Evolutionary conservation across 2,113 vertebrate genomes (phyloP).

Genomic region (Heptranchias perlo): DNA sequence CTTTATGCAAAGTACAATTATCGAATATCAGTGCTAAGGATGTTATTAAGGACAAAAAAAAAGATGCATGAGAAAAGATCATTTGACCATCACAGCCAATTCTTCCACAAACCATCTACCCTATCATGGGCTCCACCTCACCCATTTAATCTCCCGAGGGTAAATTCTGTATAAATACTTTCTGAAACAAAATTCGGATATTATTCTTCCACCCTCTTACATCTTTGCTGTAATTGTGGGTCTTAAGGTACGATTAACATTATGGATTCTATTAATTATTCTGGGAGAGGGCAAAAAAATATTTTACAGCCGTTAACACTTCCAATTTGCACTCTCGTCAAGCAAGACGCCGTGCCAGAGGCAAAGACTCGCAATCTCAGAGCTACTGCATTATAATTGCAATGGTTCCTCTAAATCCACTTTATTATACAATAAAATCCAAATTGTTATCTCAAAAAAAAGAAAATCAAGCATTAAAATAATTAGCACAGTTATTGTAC

Average conservation of each 20-base stretch:
- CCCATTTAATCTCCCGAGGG: not conserved
- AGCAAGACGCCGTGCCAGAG: not conserved
- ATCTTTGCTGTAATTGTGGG: not conserved
- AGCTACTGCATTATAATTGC: not conserved
- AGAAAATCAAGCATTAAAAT: not conserved
- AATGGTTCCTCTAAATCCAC: not conserved
- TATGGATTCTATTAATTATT: not conserved
- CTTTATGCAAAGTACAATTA: not conserved
- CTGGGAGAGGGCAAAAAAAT: not conserved
- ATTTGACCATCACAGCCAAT: not conserved
- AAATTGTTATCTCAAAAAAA: not conserved
- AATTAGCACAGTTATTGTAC: not conserved
- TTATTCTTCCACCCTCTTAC: not conserved
- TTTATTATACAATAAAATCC: not conserved
- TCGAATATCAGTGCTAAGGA: not conserved
- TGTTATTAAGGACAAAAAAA: not conserved
- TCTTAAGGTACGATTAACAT: not conserved
- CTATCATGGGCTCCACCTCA: not conserved
- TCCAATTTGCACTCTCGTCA: not conserved
- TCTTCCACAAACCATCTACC: not conserved
- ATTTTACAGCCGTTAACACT: not conserved
- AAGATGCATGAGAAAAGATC: not conserved
- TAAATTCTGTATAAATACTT: not conserved
- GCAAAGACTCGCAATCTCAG: not conserved
- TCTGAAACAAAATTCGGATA: not conserved